Evolutionary conservation across 92 coral and sea anemone genomes (phyloP).

Genomic region (Ricordea florida): DNA sequence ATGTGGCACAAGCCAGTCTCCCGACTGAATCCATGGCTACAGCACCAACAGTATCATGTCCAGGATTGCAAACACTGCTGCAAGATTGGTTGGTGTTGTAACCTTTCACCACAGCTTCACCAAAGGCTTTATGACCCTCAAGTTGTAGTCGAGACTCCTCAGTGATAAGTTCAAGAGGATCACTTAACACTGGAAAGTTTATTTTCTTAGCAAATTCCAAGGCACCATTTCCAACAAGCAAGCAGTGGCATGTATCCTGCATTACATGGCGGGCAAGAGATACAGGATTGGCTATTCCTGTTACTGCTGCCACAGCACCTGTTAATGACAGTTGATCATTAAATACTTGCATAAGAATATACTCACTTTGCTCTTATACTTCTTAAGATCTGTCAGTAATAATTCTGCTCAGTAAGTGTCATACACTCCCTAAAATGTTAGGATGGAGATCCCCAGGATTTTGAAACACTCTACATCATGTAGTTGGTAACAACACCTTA

Average conservation of each 20-base stretch:
- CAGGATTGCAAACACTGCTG: background rate
- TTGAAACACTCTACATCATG: too few species aligned
- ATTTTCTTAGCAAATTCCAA: conserved; percentile 78
- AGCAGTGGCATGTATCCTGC: conserved; percentile 79
- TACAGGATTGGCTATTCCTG: conserved; percentile 81
- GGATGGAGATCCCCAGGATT: too few species aligned
- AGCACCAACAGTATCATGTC: conserved; percentile 97
- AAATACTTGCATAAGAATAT: too few species aligned
- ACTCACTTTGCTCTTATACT: too few species aligned
- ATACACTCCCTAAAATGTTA: too few species aligned
- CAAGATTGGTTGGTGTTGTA: conserved; percentile 20
- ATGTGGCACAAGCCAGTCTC: conserved; percentile 92
- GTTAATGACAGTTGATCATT: too few species aligned
- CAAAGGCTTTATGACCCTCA: conserved; percentile 15
- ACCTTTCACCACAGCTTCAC: conserved; percentile 2
- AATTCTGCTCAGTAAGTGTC: too few species aligned
- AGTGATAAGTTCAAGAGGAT: conserved; percentile 72
- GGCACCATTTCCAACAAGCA: conserved; percentile 78
- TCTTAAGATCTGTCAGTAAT: too few species aligned
- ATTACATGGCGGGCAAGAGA: conserved; percentile 85
- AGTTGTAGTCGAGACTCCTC: conserved; percentile 59
- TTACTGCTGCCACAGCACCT: conserved; percentile 94
- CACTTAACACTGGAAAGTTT: conserved; percentile 66
- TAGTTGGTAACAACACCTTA: too few species aligned
- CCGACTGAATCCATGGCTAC: conserved; percentile 93